Evolutionary conservation across 2,113 vertebrate genomes (phyloP).

Genomic region (Corapipo altera): DNA sequence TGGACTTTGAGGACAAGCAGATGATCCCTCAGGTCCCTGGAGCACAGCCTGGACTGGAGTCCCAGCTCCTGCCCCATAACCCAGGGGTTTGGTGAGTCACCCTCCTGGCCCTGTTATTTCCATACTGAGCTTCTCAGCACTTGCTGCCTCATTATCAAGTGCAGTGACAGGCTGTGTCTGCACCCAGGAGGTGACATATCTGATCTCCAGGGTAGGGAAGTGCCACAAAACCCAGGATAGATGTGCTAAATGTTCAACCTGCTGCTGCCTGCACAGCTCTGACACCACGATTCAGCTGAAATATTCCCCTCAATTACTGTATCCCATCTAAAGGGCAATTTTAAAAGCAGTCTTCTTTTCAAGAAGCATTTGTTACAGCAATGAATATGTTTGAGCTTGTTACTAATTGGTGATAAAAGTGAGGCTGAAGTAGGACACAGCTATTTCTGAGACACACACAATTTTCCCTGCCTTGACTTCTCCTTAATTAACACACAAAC

Average conservation of each 20-base stretch:
- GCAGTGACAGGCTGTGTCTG: background rate
- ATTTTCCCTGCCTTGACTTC: background rate
- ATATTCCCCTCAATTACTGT: background rate
- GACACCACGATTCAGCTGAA: background rate
- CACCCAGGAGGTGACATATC: fast-evolving
- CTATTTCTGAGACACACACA: background rate
- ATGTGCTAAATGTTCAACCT: background rate
- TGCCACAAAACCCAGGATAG: background rate
- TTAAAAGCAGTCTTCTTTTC: background rate
- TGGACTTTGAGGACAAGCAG: background rate
- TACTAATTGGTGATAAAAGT: background rate
- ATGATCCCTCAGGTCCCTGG: background rate
- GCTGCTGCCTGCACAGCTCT: background rate
- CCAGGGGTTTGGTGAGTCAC: fast-evolving
- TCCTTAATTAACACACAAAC: background rate
- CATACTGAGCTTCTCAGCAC: background rate
- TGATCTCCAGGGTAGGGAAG: background rate
- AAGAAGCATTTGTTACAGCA: background rate
- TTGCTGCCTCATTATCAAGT: background rate
- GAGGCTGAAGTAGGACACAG: background rate
- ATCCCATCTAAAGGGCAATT: background rate
- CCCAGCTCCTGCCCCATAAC: background rate
- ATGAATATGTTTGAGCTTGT: background rate
- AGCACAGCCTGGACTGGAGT: background rate
- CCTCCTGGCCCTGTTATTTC: background rate